Conservation (phyloP, 1,140 invertebrate species). For the Trissolcus basalis region DNA sequence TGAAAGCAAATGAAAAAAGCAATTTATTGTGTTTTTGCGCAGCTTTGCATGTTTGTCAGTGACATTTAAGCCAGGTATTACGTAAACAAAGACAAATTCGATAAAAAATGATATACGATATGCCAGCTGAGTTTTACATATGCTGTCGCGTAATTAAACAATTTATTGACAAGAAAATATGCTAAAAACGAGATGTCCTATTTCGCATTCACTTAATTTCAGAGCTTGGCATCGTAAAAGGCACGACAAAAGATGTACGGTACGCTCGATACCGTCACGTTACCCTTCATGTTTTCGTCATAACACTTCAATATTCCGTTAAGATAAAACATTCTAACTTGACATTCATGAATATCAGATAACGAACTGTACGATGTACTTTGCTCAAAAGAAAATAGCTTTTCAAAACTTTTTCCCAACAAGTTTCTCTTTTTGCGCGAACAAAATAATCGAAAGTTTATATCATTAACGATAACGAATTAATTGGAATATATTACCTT, state of each 20-base stretch:
- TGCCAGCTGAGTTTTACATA: conserved; percentile 2
- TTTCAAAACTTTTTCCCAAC: background rate
- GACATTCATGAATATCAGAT: too few relatives aligned
- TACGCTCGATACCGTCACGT: too few relatives aligned
- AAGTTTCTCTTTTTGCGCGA: background rate
- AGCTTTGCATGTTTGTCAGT: background rate
- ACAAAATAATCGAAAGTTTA: conserved; percentile 10
- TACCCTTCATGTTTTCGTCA: too few relatives aligned
- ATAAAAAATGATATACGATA: conserved; percentile 21
- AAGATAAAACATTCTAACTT: too few relatives aligned
- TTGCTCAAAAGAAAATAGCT: too few relatives aligned
- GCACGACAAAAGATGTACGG: too few relatives aligned
- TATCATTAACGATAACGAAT: conserved; percentile 34
- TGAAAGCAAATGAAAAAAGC: too few relatives aligned
- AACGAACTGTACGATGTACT: too few relatives aligned
- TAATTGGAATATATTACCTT: conserved; percentile 36
- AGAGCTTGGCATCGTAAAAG: too few relatives aligned
- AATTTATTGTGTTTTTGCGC: too few relatives aligned
- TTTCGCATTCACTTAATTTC: too few relatives aligned
- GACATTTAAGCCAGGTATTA: conserved; percentile 25
- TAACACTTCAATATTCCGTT: too few relatives aligned
- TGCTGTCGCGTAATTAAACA: conserved; percentile 19
- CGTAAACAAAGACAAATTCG: conserved; percentile 7
- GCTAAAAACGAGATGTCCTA: conserved; percentile 12
- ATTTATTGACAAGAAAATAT: conserved; percentile 6